These are phyloP conservation scores for Botrylloides violaceus DNA, from an alignment of 23 tunicate species.

Conservation along the genomic window DNA sequence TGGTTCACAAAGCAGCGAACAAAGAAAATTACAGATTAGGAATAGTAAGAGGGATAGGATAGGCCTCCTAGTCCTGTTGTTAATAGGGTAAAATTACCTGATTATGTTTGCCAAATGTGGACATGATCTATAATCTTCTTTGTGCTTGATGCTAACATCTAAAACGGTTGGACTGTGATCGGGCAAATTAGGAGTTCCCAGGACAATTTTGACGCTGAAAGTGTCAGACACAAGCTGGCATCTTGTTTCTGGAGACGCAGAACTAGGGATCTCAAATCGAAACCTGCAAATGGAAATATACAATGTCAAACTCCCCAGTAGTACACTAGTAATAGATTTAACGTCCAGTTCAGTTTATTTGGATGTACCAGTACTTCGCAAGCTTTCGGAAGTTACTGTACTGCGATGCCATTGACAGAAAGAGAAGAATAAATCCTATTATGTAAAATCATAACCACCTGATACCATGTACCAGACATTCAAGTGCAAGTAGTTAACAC, in stretches of 20 bases:
- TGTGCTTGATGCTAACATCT: constrained; percentile 45
- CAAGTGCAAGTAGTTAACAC: no score
- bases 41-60: background rate
- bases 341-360: no score
- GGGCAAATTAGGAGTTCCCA: constrained; percentile 37
- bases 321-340: no score
- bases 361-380: no score
- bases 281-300: constrained; percentile 47
- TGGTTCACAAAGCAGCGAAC: background rate
- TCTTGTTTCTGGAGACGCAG: constrained; percentile 37
- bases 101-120: constrained; percentile 49
- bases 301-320: no score
- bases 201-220: constrained; percentile 48
- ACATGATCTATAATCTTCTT: constrained; percentile 37
- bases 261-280: constrained; percentile 26
- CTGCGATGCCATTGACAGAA: no score
- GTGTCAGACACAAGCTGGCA: constrained; percentile 51
- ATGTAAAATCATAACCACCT: no score
- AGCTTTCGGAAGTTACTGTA: no score
- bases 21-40: background rate
- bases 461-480: no score
- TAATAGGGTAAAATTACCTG: constrained; percentile 27
- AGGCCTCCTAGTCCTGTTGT: background rate
- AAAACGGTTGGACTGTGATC: constrained; percentile 32
- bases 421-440: no score